Evolutionary conservation across 2,113 vertebrate species (phyloP), one percentile per base, ranked within the genome.

Genomic region (Cricetomys ansorgei): DNA sequence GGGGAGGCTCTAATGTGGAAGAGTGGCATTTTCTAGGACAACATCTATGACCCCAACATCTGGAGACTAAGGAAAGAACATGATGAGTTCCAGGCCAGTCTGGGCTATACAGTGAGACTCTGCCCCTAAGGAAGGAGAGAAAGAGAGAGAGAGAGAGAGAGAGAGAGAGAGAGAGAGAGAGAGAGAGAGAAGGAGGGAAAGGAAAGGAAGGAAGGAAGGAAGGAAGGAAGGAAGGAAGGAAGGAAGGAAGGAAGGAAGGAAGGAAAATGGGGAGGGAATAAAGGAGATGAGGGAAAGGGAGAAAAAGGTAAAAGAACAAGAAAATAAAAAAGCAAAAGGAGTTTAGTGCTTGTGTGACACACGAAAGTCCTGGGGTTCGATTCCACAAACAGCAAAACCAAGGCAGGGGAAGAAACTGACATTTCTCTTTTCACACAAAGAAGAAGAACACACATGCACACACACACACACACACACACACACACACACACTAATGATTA

Each of bases 101-200:
- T 59, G 27, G 50, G 53, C 19, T 73, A 3, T 12, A 3, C 9
- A 43, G 16, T 34, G 69, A 72, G 17, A 73, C 27, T n/a, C 23
- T 59, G 53, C 59, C 27, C 43, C 37, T 5, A 72, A 85, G 83
- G 23, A 45, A 57, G 10, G 5, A 13, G 15, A 7, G 17, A 10
- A 37, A 40, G 31, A 1, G n/a, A 16, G 31, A n/a, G 29, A 15
- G 31, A 21, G 1, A 19, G 53, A 59, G 5, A 5, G 13, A 17
- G 40, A 6, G 45, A 7, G 3, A 57, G 17, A 1, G 7, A 1
- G 10, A 17, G 16, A 0, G 9, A 43, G 21, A 12, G 16, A 1
- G 4, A 48, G 29, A 7, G 48, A 50, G 17, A 34, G 34, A 19
- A 7, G 29, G 4, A 13, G 15, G 21, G 34, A 37, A n/a, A n/a